Base-by-base conservation (phyloP, 2,888 invertebrate genomes). In the Girardia tigrina region DNA sequence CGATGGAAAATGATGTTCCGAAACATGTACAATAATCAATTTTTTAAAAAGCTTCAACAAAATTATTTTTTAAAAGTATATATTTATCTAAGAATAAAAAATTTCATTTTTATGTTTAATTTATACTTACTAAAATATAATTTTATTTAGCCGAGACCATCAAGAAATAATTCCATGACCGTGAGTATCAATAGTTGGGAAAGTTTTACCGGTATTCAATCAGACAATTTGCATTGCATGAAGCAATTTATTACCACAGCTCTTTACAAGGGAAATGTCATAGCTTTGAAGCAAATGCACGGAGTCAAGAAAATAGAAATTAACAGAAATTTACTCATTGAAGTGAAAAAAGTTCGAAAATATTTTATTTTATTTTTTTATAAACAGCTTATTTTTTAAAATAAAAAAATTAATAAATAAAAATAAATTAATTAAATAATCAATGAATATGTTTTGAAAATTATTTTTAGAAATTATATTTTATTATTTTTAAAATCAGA, bases 231-330 rank as follows among this genome's bases (percentile, higher is more conserved):
- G 12, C 70, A 70, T 8, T 23, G 42, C 81, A 88, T 90, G 26
- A 92, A 93, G 85, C 87, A 91, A 26, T 94, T 90, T 84, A 89
- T 92, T 4, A 90, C 90, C 0, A 91, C 92, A 0, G 94, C 91
- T 28, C 88, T 90, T 81, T 95, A 92, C 85, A 92, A 91, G 86
- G 92, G 92, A 78, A 88, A 87, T 79, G 42, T 70, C 20, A 76
- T 76, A 8, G 76, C 76, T n/a, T 36, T 76, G n/a, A 76, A 76
- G 56, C n/a, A 28, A n/a, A n/a, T 76, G 20, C 14, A 27, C 2
- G 1, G 75, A 14, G 26, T 8, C 23, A 2, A 29, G 20, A 71
- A 74, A 26, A 80, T 93, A 73, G 92, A 91, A 78, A 86, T 94
- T n/a, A 91, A 89, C 8, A 88, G 93, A 77, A 89, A 90, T 0